Conservation (phyloP, 2,113 vertebrate genomes). For the Eclectus roratus region DNA sequence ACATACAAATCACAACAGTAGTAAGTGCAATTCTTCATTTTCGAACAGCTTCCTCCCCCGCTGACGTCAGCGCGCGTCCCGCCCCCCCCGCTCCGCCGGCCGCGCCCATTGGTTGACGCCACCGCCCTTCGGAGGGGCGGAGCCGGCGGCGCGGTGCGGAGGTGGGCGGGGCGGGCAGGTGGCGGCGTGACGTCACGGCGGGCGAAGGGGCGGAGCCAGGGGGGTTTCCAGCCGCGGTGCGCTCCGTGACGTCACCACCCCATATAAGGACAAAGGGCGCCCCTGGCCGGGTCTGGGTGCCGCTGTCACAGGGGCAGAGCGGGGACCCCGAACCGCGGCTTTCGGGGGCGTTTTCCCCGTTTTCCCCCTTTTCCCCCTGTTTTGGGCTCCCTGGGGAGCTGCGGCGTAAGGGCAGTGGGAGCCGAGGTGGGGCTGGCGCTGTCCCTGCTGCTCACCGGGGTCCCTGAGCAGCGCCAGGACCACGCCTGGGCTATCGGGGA, state of each 20-base stretch:
- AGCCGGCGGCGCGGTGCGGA: not conserved
- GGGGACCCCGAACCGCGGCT: not conserved
- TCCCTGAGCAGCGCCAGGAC: not conserved
- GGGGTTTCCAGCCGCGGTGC: accelerated
- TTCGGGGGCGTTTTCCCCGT: too few relatives aligned
- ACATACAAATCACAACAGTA: not conserved
- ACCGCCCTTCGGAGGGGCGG: not conserved
- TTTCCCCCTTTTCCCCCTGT: not conserved
- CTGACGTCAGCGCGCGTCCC: not conserved
- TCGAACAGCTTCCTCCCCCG: not conserved
- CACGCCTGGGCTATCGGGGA: not conserved
- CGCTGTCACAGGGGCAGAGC: too few relatives aligned
- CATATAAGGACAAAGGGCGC: not conserved
- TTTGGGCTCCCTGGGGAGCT: not conserved
- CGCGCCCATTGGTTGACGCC: not conserved
- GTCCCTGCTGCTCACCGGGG: not conserved
- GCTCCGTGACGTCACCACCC: not conserved
- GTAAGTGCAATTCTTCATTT: not conserved
- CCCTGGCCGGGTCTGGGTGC: too few relatives aligned
- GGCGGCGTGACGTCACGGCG: not conserved
- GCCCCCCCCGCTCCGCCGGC: not conserved
- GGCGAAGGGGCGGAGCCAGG: not conserved
- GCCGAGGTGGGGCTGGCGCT: not conserved
- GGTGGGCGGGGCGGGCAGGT: not conserved
- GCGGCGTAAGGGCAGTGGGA: too few relatives aligned